Evolutionary conservation across 2,888 invertebrate genomes (phyloP).

Genomic region (Diadromus collaris): DNA sequence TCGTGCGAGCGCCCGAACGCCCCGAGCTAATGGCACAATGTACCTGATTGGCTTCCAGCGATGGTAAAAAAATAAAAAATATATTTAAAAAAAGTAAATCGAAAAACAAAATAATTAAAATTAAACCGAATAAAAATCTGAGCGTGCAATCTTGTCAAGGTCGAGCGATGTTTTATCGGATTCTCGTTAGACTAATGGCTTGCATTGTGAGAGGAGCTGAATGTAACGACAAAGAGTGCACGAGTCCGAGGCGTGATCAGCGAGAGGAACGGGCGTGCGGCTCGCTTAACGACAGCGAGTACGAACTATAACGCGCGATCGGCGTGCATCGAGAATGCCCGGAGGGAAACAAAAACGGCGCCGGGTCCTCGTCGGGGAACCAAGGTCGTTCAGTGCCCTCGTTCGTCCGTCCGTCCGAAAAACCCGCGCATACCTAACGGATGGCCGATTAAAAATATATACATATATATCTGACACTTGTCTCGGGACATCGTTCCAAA

Average conservation of each 20-base stretch:
- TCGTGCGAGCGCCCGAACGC: background rate
- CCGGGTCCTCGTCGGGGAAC: conserved; percentile 58
- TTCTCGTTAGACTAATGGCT: conserved; percentile 50
- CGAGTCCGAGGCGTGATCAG: conserved; percentile 39
- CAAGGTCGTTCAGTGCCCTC: conserved; percentile 76
- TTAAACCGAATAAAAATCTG: conserved; percentile 1
- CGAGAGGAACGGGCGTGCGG: conserved; percentile 10
- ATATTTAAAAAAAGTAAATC: background rate
- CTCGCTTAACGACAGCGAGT: background rate
- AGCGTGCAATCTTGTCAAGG: conserved; percentile 36
- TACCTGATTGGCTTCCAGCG: conserved; percentile 33
- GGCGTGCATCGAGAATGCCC: conserved; percentile 44
- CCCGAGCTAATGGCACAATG: conserved; percentile 13
- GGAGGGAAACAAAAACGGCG: conserved; percentile 49
- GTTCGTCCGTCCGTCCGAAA: conserved; percentile 47
- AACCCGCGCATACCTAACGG: conserved; percentile 63
- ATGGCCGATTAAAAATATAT: conserved; percentile 19
- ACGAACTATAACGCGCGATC: background rate
- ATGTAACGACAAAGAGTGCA: conserved; percentile 25
- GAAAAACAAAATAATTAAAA: conserved; percentile 1
- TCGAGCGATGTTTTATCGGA: conserved; percentile 26
- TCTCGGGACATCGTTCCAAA: background rate
- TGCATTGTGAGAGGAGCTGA: conserved; percentile 37
- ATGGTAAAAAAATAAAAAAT: background rate
- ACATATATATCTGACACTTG: background rate